Evolutionary conservation across 1,140 invertebrate species (phyloP).

Genomic region (Drosophila elegans): DNA sequence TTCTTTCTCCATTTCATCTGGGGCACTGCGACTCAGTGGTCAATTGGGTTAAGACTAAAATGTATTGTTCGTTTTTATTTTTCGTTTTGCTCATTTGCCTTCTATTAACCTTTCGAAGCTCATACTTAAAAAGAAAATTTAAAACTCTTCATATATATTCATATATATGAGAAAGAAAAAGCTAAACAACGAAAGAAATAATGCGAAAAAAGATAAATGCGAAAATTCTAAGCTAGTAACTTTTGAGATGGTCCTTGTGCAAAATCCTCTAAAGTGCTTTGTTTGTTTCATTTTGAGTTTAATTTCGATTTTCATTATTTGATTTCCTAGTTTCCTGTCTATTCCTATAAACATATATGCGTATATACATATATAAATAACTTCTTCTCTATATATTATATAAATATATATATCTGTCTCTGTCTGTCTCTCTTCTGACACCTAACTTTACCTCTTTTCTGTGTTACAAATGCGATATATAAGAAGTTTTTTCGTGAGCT

Average conservation of each 20-base stretch:
- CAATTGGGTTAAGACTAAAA: conserved; percentile 11
- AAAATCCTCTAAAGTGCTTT: conserved; percentile 65
- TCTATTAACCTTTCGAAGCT: conserved; percentile 17
- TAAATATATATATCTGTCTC: conserved; percentile 27
- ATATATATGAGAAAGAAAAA: conserved; percentile 9
- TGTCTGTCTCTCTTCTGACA: conserved; percentile 27
- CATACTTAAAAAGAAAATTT: conserved; percentile 1
- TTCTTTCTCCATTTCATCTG: neutral
- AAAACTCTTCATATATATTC: neutral
- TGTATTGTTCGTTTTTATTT: conserved; percentile 1
- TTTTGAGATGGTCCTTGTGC: conserved; percentile 98
- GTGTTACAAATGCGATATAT: conserved; percentile 16
- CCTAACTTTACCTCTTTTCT: conserved; percentile 20
- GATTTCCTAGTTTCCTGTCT: conserved; percentile 6
- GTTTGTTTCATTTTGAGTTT: conserved; percentile 18
- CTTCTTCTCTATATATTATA: conserved; percentile 5
- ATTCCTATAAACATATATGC: conserved; percentile 2
- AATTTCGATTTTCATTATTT: conserved; percentile 4
- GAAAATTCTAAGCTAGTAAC: conserved; percentile 89
- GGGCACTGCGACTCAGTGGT: neutral
- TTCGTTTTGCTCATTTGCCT: conserved; percentile 16
- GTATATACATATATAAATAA: conserved; percentile 34
- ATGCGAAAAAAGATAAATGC: conserved; percentile 9
- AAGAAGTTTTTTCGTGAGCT: conserved; percentile 28
- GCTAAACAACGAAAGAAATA: conserved; percentile 19